These are phyloP conservation scores for Bombus balteatus DNA, from an alignment of 1,140 invertebrate genomes.

Conservation along the genomic window DNA sequence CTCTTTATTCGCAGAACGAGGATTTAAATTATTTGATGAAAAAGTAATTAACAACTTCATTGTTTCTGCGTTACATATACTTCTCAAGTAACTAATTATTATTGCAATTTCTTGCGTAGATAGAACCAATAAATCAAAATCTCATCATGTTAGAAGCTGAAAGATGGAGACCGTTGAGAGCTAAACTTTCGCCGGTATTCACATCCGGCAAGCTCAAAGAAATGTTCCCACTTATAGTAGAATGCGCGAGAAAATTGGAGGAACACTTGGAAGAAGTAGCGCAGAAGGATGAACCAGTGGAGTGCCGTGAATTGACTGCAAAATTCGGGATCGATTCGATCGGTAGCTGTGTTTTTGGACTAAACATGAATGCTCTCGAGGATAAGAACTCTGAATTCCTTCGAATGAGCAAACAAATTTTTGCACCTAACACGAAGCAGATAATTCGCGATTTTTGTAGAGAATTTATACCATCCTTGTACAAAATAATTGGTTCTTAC, in stretches of 20 bases:
- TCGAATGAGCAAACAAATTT: slow-evolving; percentile 73
- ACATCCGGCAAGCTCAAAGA: slow-evolving; percentile 64
- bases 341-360: slow-evolving; percentile 67
- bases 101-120: background rate
- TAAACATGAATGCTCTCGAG: slow-evolving; percentile 81
- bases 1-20: slow-evolving; percentile 60
- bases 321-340: slow-evolving; percentile 83
- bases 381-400: slow-evolving; percentile 80
- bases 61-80: too few relatives aligned
- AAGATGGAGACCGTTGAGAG: slow-evolving; percentile 82
- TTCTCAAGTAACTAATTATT: too few relatives aligned
- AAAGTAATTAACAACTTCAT: background rate
- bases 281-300: slow-evolving; percentile 70
- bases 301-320: slow-evolving; percentile 80
- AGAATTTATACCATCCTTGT: slow-evolving; percentile 63
- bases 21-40: background rate
- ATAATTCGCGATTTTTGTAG: slow-evolving; percentile 72
- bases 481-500: slow-evolving; percentile 54
- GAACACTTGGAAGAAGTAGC: slow-evolving; percentile 70
- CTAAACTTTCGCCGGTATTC: slow-evolving; percentile 78
- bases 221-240: slow-evolving; percentile 75
- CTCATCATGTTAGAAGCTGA: slow-evolving; percentile 74
- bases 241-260: slow-evolving; percentile 73
- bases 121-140: slow-evolving; percentile 69
- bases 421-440: slow-evolving; percentile 69